These are phyloP conservation scores for Pseudochirops cupreus DNA, from an alignment of 2,797 vertebrate genomes.

Conservation along the genomic window DNA sequence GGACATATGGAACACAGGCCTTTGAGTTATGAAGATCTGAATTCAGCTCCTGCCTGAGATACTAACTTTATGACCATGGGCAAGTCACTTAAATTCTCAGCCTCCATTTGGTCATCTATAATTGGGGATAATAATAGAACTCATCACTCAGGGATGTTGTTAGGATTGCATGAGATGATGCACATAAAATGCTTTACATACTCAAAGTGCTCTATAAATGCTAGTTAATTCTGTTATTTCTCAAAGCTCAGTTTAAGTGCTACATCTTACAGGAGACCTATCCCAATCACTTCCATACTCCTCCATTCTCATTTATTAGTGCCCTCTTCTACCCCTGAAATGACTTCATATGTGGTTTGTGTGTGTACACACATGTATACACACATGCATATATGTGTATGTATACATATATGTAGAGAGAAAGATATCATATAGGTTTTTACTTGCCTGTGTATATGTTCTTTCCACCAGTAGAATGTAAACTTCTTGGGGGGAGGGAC, in stretches of 20 bases:
- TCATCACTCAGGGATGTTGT: neutral
- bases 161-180: neutral
- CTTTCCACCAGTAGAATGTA: neutral
- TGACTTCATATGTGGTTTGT: neutral
- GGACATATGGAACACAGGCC: neutral
- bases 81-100: neutral
- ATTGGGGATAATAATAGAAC: no score
- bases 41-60: neutral
- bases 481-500: neutral
- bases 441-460: neutral
- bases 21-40: neutral
- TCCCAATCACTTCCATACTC: neutral
- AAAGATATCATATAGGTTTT: neutral
- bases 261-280: neutral
- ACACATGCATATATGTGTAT: no score
- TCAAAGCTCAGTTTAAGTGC: neutral
- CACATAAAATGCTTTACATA: neutral
- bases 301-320: neutral
- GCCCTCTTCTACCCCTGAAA: neutral
- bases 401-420: no score
- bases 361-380: neutral
- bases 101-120: neutral
- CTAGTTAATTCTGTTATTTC: neutral
- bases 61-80: neutral
- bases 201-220: neutral